Percentiles rank a stretch among this genome's conserved stretches.
Conservation (phyloP, 1,140 invertebrate genomes). For the Drosophila micromelanica region DNA sequence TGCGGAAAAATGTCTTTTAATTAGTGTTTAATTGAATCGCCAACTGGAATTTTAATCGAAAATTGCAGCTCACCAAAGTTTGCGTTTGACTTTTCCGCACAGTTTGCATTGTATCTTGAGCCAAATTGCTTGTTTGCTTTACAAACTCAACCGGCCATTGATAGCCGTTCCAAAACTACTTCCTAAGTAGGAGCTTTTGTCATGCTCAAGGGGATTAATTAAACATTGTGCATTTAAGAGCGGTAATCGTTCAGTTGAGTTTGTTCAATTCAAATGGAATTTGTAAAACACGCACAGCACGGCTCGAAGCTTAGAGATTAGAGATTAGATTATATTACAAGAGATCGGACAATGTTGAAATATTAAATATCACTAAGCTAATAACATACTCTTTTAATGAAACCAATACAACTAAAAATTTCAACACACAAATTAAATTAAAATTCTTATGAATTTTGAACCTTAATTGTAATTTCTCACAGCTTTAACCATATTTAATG, state of each 20-base stretch:
- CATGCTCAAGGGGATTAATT: conserved; percentile 24
- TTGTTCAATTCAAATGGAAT: neutral
- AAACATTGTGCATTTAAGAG: conserved; percentile 43
- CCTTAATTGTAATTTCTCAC: too few species aligned
- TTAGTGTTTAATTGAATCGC: conserved; percentile 81
- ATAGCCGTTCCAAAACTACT: conserved; percentile 24
- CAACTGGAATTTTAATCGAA: conserved; percentile 81
- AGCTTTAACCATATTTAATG: neutral
- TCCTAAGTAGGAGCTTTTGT: conserved; percentile 13
- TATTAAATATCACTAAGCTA: too few species aligned
- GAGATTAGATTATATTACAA: neutral
- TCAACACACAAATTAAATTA: too few species aligned
- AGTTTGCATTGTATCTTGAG: conserved; percentile 72
- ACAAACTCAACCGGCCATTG: conserved; percentile 47
- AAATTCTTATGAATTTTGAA: too few species aligned
- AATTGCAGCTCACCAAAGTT: conserved; percentile 61
- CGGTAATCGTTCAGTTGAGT: conserved; percentile 1
- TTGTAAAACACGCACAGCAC: conserved; percentile 12
- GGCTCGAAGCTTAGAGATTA: neutral
- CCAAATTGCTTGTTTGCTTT: conserved; percentile 69
- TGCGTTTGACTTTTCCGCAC: conserved; percentile 65
- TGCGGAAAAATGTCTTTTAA: conserved; percentile 76
- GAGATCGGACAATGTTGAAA: too few species aligned
- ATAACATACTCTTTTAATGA: too few species aligned
- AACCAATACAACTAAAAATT: too few species aligned